phyloP scores from a whole-genome alignment of 2,888 invertebrate species.

The Pyrgus malvae region DNA sequence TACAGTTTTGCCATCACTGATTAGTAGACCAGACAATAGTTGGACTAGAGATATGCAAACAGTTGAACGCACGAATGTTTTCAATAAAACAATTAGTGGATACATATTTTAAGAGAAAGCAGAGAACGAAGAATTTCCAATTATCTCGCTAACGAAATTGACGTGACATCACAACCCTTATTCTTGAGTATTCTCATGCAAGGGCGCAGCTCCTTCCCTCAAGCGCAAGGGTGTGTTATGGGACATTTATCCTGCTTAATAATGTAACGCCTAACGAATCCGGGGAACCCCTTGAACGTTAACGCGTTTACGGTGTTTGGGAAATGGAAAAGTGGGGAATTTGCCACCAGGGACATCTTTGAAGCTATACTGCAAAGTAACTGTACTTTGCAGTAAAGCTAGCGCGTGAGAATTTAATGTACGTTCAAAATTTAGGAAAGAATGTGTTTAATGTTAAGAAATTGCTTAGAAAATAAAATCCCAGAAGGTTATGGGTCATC shows the following conservation, averaged over 20 bases:
- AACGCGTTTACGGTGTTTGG: conserved; percentile 28
- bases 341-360: neutral
- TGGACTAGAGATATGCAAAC: too few relatives aligned
- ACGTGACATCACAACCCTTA: conserved; percentile 18
- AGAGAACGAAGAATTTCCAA: conserved; percentile 16
- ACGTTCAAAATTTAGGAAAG: too few relatives aligned
- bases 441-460: too few relatives aligned
- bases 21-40: too few relatives aligned
- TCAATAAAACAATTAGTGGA: too few relatives aligned
- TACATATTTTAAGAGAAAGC: too few relatives aligned
- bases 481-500: too few relatives aligned
- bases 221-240: conserved; percentile 9
- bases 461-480: too few relatives aligned
- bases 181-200: neutral
- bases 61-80: too few relatives aligned
- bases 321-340: conserved; percentile 17
- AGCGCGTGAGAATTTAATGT: too few relatives aligned
- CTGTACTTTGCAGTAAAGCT: neutral
- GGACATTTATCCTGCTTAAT: conserved; percentile 24
- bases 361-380: neutral
- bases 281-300: conserved; percentile 9
- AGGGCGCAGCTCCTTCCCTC: neutral
- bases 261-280: conserved; percentile 20
- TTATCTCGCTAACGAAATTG: conserved; percentile 12
- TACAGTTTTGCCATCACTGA: too few relatives aligned